Percentiles rank a stretch among this genome's conserved stretches.
phyloP scores from a whole-genome alignment of 2,113 vertebrate genomes.

The Laterallus jamaicensis region DNA sequence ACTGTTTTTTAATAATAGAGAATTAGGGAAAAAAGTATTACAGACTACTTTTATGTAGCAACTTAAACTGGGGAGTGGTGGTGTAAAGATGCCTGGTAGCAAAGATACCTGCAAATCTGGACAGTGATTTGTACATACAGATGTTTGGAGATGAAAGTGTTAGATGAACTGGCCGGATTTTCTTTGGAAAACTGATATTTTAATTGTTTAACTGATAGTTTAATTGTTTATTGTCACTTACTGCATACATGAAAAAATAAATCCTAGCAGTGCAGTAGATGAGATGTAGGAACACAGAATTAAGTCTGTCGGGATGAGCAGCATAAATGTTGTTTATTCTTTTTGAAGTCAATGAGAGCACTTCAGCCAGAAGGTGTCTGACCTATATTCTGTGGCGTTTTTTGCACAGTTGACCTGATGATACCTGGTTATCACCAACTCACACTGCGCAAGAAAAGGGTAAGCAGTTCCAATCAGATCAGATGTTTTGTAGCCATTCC shows the following conservation, averaged over 20 bases:
- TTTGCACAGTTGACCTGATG: not conserved
- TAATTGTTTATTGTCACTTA: not conserved
- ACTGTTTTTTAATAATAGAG: conserved; percentile 14
- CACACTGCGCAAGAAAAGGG: not conserved
- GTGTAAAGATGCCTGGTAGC: conserved; percentile 5
- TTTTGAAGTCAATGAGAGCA: not conserved
- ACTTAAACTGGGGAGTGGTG: conserved; percentile 29
- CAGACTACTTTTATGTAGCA: conserved; percentile 39
- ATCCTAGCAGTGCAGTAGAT: not conserved
- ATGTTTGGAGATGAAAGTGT: not conserved
- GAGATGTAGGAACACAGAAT: not conserved
- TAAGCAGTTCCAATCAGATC: conserved; percentile 4
- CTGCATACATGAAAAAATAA: conserved; percentile 11
- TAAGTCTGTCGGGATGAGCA: not conserved
- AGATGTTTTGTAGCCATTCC: not conserved
- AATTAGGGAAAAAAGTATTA: not conserved
- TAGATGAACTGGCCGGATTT: conserved; percentile 14
- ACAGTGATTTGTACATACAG: not conserved
- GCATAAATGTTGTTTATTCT: not conserved
- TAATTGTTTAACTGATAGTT: not conserved
- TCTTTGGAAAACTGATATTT: conserved; percentile 16
- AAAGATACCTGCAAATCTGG: not conserved
- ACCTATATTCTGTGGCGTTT: not conserved
- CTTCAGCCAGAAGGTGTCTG: not conserved
- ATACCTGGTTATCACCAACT: not conserved